Conservation (phyloP, 2,113 vertebrate genomes). For the Bufo bufo region DNA sequence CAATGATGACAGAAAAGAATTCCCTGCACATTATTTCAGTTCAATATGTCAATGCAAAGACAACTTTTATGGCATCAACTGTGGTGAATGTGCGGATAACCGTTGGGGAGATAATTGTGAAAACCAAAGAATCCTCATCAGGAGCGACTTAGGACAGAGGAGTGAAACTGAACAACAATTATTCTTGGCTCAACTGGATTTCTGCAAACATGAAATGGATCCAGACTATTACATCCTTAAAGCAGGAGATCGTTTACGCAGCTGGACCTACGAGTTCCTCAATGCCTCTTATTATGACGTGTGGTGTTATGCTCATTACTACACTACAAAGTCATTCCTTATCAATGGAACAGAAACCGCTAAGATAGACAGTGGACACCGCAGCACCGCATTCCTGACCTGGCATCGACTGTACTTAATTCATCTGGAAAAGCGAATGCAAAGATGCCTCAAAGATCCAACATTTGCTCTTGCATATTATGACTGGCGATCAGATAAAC, state of each 20-base stretch:
- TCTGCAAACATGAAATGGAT: neutral
- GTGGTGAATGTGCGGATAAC: neutral
- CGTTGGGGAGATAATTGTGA: neutral
- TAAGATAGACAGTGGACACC: neutral
- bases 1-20: neutral
- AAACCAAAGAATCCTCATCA: fast-evolving
- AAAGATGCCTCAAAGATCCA: neutral
- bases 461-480: neutral
- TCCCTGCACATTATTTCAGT: neutral
- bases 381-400: neutral
- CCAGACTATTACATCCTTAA: neutral
- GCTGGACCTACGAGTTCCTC: neutral
- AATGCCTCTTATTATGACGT: neutral
- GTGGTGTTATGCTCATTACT: neutral
- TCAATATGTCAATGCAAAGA: neutral
- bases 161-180: fast-evolving
- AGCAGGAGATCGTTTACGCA: neutral
- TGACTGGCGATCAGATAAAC: neutral
- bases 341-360: neutral
- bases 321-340: neutral
- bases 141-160: neutral
- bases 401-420: neutral
- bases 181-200: neutral
- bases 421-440: neutral
- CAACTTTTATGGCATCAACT: neutral